A percentile compares a stretch with the other conserved stretches of the same genome.
Conservation (phyloP, 2,113 vertebrate species). For the Melozone crissalis region DNA sequence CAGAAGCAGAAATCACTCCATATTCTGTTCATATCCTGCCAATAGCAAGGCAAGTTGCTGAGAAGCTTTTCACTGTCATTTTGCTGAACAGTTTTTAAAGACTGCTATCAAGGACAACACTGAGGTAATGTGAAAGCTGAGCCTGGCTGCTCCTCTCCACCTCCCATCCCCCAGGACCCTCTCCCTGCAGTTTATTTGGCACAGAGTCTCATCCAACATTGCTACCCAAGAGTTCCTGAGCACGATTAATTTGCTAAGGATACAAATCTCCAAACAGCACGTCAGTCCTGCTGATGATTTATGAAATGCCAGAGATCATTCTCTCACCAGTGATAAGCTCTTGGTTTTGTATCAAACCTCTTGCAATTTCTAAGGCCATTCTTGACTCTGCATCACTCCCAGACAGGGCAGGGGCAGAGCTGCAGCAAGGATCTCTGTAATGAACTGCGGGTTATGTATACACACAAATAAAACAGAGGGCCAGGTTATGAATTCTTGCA, state of each 20-base stretch:
- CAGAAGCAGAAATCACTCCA: neutral
- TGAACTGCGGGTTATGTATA: constrained; percentile 20
- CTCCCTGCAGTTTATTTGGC: constrained; percentile 19
- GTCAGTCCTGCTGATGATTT: constrained; percentile 25
- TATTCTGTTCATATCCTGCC: neutral
- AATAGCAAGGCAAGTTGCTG: neutral
- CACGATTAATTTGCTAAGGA: constrained; percentile 26
- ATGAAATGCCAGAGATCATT: constrained; percentile 53
- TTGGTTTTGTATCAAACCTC: constrained; percentile 1
- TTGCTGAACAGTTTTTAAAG: neutral
- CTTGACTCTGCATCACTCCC: neutral
- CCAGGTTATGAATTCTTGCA: constrained; percentile 12
- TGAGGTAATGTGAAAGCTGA: constrained; percentile 24
- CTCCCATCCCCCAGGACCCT: neutral
- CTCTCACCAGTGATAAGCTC: constrained; percentile 8
- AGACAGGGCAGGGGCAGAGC: neutral
- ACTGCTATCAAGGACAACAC: constrained; percentile 5
- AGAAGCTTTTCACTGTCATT: neutral
- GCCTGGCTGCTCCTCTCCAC: neutral
- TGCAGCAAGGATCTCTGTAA: constrained; percentile 15
- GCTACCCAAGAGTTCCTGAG: neutral
- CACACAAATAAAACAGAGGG: neutral
- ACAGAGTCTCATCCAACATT: neutral
- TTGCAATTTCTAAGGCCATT: neutral
- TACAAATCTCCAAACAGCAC: constrained; percentile 18